Conservation (phyloP, 2,797 vertebrate species). For the Etheostoma perlongum region DNA sequence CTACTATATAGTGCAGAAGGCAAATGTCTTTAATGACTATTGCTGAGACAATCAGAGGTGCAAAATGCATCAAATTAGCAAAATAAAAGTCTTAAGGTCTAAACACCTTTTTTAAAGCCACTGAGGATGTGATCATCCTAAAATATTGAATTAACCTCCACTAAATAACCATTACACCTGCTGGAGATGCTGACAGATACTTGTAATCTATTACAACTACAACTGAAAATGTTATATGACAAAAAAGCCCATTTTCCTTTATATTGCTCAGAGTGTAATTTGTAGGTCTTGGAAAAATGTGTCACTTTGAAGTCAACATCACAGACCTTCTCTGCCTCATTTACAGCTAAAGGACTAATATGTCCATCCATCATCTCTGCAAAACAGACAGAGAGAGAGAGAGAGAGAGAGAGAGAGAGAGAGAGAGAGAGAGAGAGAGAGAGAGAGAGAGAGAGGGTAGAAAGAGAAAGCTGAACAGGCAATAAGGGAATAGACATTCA, state of each 20-base stretch:
- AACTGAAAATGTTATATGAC: slow-evolving; percentile 4
- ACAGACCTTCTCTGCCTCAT: slow-evolving; percentile 32
- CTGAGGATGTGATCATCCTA: neutral
- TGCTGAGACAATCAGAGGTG: neutral
- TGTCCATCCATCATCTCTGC: slow-evolving; percentile 54
- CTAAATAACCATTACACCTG: neutral
- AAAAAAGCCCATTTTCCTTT: slow-evolving; percentile 11
- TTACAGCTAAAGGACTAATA: slow-evolving; percentile 47
- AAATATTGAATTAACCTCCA: neutral
- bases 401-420: neutral
- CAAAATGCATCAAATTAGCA: neutral
- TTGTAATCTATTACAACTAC: slow-evolving; percentile 1
- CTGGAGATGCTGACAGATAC: neutral
- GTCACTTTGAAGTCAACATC: slow-evolving; percentile 47
- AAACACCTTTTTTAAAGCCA: neutral
- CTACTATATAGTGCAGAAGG: neutral
- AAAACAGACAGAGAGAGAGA: slow-evolving; percentile 22
- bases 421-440: neutral
- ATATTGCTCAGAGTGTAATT: slow-evolving; percentile 35
- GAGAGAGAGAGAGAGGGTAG: slow-evolving; percentile 2
- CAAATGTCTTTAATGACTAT: slow-evolving; percentile 6
- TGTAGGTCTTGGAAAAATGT: slow-evolving; percentile 39
- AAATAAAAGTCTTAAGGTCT: neutral
- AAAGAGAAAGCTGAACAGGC: slow-evolving; percentile 10
- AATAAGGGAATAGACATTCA: slow-evolving; percentile 15